phyloP scores from a whole-genome alignment of 2,888 invertebrate species.

The Clepsis dumicolana region DNA sequence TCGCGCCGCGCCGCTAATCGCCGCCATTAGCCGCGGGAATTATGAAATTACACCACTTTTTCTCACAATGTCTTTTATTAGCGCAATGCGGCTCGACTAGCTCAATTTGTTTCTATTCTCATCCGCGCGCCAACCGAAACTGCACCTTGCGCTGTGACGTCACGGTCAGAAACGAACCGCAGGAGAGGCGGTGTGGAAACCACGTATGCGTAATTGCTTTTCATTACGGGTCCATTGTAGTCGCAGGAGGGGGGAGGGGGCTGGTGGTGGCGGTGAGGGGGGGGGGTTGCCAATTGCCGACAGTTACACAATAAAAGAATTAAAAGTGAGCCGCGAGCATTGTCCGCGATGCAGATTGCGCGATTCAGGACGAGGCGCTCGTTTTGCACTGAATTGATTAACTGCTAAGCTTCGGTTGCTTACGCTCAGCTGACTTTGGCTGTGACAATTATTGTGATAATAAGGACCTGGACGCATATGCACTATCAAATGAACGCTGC shows the following conservation, averaged over 20 bases:
- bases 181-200: constrained; percentile 62
- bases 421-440: neutral
- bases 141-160: constrained; percentile 46
- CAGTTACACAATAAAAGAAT: constrained; percentile 84
- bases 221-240: constrained; percentile 81
- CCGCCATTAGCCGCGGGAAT: constrained; percentile 56
- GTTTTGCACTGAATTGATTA: constrained; percentile 7
- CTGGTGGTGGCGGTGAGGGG: constrained; percentile 44
- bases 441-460: too few relatives aligned
- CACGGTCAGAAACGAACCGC: constrained; percentile 54
- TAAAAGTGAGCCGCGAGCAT: constrained; percentile 62
- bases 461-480: too few relatives aligned
- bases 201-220: constrained; percentile 86
- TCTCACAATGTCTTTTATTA: constrained; percentile 82
- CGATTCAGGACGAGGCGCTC: constrained; percentile 15
- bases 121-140: constrained; percentile 47
- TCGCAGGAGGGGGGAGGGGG: constrained; percentile 54
- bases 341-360: constrained; percentile 40
- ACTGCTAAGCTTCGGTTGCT: neutral
- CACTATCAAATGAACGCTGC: too few relatives aligned
- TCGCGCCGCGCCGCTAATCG: constrained; percentile 32
- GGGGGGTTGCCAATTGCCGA: constrained; percentile 69
- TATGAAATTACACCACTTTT: constrained; percentile 83
- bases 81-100: constrained; percentile 70
- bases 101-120: constrained; percentile 83